These are phyloP conservation scores for Gasterosteus nipponicus DNA, from an alignment of 2,113 vertebrate species.

Conservation along the genomic window DNA sequence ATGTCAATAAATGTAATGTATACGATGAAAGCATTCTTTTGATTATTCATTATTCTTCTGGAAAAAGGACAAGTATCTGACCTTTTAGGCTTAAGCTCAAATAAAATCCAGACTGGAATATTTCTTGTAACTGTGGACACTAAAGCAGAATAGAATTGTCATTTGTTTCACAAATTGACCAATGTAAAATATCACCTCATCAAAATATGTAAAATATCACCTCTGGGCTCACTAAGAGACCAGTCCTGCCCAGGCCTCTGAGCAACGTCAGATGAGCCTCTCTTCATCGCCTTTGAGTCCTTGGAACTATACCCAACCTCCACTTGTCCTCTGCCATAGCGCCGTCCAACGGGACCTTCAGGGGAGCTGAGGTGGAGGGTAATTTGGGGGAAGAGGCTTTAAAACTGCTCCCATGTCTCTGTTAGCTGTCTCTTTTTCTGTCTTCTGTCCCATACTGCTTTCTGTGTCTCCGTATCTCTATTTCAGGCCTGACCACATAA, in stretches of 20 bases:
- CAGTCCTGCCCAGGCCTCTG: not conserved
- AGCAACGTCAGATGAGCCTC: not conserved
- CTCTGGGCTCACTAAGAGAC: not conserved
- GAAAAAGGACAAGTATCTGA: not conserved
- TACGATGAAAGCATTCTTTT: too few relatives aligned
- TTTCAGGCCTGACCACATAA: slow-evolving; percentile 77
- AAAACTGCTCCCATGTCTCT: slow-evolving; percentile 1
- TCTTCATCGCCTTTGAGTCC: slow-evolving; percentile 5
- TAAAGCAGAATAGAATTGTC: not conserved
- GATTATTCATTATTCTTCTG: not conserved
- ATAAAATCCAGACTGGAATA: not conserved
- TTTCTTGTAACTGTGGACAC: not conserved
- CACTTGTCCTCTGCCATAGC: not conserved
- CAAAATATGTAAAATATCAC: not conserved
- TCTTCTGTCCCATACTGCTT: slow-evolving; percentile 5
- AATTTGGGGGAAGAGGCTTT: not conserved
- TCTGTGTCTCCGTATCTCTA: slow-evolving; percentile 53
- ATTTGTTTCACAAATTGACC: not conserved
- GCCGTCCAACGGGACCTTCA: not conserved
- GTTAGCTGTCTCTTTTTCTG: slow-evolving; percentile 12
- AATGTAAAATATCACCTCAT: not conserved
- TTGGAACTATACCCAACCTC: not conserved
- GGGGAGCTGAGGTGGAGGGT: slow-evolving; percentile 6
- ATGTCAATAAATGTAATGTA: not conserved
- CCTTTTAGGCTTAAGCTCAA: not conserved